These are phyloP conservation scores for Pseudorasbora parva DNA, from an alignment of 2,113 vertebrate genomes.

Conservation along the genomic window DNA sequence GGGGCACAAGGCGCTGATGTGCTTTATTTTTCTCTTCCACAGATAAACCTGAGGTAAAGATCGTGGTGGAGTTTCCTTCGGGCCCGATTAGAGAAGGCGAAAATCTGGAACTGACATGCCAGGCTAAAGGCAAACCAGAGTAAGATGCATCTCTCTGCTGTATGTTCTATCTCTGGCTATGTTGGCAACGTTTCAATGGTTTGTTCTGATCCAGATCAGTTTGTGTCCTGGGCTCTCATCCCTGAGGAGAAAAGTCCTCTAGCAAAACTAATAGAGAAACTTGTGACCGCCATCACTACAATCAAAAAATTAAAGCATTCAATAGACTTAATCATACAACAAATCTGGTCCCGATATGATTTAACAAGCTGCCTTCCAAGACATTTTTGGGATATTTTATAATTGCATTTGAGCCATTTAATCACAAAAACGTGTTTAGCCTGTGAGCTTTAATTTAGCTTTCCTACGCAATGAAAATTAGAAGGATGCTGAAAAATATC, in stretches of 20 bases:
- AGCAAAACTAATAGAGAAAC: background rate
- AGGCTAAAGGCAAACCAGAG: slow-evolving; percentile 92
- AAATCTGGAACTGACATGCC: slow-evolving; percentile 89
- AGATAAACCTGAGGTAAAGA: slow-evolving; percentile 97
- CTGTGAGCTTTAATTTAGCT: background rate
- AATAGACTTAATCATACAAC: background rate
- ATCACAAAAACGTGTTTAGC: background rate
- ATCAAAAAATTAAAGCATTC: background rate
- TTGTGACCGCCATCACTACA: background rate
- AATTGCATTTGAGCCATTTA: background rate
- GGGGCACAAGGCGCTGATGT: background rate
- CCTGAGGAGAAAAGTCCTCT: background rate
- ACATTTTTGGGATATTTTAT: background rate
- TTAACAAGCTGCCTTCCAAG: background rate
- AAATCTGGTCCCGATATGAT: background rate
- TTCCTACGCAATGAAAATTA: background rate
- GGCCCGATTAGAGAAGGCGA: slow-evolving; percentile 95
- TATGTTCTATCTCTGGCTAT: background rate
- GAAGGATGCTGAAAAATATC: too few species aligned
- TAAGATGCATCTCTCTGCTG: slow-evolving; percentile 69
- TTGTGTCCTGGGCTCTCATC: background rate
- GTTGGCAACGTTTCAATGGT: background rate
- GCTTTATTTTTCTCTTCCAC: slow-evolving; percentile 55
- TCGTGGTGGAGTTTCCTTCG: slow-evolving; percentile 89
- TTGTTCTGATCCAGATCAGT: background rate